Evolutionary conservation across 2,113 vertebrate genomes (phyloP).

Genomic region (Myocastor coypus): DNA sequence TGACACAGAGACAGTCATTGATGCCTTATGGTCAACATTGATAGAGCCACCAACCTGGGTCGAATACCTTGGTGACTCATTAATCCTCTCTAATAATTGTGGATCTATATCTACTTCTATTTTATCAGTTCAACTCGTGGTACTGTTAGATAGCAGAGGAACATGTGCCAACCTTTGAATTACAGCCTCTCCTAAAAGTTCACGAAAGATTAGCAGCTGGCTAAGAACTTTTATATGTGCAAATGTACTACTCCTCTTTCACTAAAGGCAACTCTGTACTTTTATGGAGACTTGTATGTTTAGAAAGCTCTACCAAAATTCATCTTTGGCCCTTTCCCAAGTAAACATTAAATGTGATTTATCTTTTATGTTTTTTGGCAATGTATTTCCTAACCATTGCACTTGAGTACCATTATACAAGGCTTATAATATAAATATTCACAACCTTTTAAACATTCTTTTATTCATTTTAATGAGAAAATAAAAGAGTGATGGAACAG

Average conservation of each 20-base stretch:
- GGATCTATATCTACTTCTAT: background rate
- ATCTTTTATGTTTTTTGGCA: background rate
- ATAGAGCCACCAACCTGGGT: background rate
- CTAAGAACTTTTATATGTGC: background rate
- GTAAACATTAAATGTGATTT: background rate
- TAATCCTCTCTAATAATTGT: background rate
- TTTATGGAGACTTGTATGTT: background rate
- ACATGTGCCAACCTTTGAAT: background rate
- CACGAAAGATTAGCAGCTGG: background rate
- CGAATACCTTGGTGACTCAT: background rate
- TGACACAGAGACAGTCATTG: background rate
- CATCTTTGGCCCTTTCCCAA: background rate
- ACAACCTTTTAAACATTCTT: background rate
- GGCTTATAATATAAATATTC: background rate
- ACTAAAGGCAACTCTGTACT: background rate
- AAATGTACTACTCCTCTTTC: background rate
- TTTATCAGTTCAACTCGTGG: background rate
- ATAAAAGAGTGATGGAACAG: too few relatives aligned
- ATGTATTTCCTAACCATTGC: background rate
- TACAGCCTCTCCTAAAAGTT: background rate
- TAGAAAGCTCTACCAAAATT: background rate
- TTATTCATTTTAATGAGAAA: too few relatives aligned
- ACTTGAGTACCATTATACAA: background rate
- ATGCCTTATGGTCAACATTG: background rate
- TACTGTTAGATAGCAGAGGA: background rate